phyloP scores from a whole-genome alignment of 2,797 vertebrate genomes.

The Tauraco hartlaubi region DNA sequence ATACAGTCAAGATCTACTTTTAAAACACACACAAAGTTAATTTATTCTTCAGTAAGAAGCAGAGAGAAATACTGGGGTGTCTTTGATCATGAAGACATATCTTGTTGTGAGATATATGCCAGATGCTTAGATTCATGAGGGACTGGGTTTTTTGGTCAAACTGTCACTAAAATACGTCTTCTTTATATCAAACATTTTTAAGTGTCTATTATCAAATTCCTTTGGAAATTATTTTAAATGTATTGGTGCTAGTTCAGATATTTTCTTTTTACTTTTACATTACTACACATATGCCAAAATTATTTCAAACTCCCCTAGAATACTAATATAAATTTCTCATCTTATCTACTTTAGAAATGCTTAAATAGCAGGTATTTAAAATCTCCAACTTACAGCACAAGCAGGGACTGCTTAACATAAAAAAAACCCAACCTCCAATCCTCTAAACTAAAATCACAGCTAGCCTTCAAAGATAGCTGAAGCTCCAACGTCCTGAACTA shows the following conservation, averaged over 20 bases:
- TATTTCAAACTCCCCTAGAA: background rate
- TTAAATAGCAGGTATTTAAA: background rate
- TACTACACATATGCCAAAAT: background rate
- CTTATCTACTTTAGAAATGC: background rate
- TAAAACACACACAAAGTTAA: background rate
- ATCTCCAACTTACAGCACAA: background rate
- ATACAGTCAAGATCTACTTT: background rate
- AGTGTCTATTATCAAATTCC: background rate
- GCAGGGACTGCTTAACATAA: background rate
- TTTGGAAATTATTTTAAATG: background rate
- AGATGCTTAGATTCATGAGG: background rate
- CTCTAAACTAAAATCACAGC: background rate
- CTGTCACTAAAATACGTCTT: background rate
- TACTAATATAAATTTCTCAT: background rate
- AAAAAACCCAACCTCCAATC: background rate
- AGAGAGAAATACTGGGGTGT: background rate
- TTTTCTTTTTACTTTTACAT: background rate
- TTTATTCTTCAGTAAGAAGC: background rate
- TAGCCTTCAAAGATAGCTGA: background rate
- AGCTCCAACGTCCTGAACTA: background rate
- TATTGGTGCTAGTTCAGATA: background rate
- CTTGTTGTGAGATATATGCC: background rate
- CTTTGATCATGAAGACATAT: slow-evolving; percentile 1
- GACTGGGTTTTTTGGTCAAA: background rate
- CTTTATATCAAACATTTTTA: background rate